phyloP scores from a whole-genome alignment of 1,140 invertebrate genomes.

The Philopotamus ludificatus region DNA sequence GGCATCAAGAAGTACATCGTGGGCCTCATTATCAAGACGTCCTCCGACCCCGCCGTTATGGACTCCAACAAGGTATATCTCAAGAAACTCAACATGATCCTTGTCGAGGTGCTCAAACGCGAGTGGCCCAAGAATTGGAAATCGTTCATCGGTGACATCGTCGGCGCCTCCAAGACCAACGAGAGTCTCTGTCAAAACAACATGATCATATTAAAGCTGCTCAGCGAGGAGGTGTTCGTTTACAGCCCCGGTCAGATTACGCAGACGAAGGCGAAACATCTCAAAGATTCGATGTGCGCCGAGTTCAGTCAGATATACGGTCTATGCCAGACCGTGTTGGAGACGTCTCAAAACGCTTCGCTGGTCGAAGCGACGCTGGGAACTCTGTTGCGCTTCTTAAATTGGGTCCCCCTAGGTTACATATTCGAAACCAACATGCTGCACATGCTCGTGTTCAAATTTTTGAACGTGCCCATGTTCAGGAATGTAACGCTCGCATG shows the following conservation, averaged over 20 bases:
- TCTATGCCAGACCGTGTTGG: conserved; percentile 96
- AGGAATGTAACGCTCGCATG: conserved; percentile 98
- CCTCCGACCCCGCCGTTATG: conserved; percentile 84
- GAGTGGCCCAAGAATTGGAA: conserved; percentile 99
- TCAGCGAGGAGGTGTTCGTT: conserved; percentile 99
- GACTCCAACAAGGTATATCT: conserved; percentile 96
- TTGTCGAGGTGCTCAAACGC: conserved; percentile 97
- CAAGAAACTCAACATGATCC: conserved; percentile 98
- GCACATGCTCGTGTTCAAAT: conserved; percentile 93
- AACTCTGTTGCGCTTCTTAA: conserved; percentile 94
- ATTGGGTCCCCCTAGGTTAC: conserved; percentile 99
- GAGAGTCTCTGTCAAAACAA: conserved; percentile 99
- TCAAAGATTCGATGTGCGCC: conserved; percentile 99
- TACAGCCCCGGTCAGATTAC: conserved; percentile 98
- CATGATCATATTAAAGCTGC: conserved; percentile 95
- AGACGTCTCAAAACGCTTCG: conserved; percentile 95
- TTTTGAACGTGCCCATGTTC: conserved; percentile 96
- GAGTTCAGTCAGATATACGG: conserved; percentile 98
- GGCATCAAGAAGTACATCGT: conserved; percentile 99
- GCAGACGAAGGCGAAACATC: conserved; percentile 97
- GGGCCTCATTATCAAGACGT: conserved; percentile 97
- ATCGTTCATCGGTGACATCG: conserved; percentile 97
- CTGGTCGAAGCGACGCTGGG: conserved; percentile 93
- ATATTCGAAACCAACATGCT: conserved; percentile 99
- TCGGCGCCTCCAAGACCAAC: conserved; percentile 97